Base-by-base conservation (phyloP, 2,888 invertebrate species). In the Melanophora roralis region DNA sequence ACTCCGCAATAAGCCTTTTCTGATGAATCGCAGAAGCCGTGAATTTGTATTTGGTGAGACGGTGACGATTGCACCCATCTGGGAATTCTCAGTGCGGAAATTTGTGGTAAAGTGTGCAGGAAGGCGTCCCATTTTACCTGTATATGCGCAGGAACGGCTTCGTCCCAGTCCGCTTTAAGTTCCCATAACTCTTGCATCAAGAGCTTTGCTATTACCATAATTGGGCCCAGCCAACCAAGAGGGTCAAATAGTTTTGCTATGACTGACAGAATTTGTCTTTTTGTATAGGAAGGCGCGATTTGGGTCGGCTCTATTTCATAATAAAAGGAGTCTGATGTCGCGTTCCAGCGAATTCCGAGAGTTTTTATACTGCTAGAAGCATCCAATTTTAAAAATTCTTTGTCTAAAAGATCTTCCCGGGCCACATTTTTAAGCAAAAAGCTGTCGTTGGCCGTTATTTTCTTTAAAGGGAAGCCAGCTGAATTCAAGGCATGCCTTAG, bases 181-280 rank as follows among this genome's bases (percentile, higher is more conserved):
- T 40, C 1, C 72, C 78, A 78, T 34, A 1, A 45, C 14, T 21
- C 55, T n/a, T n/a, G n/a, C n/a, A n/a, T n/a, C n/a, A n/a, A n/a
- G n/a, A n/a, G n/a, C n/a, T n/a, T n/a, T n/a, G n/a, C n/a, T n/a
- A n/a, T n/a, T n/a, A n/a, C n/a, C n/a, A n/a, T n/a, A n/a, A n/a
- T n/a, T n/a, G n/a, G 55, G 12, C 59, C 51, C 8, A 60, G 8
- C 67, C 67, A 75, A 7, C 68, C 53, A 1, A 62, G 45, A 1
- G 68, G 75, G 11, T 69, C 75, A n/a, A 75, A 75, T n/a, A 75
- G 38, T 21, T 27, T 59, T 1, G n/a, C n/a, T n/a, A n/a, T n/a
- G n/a, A n/a, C n/a, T n/a, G n/a, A n/a, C n/a, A n/a, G n/a, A n/a
- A n/a, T 45, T 34, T 11, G 60, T 67, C 0, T 32, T n/a, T 16